These are phyloP conservation scores for Mallateleia sp. DNA, from an alignment of 2,888 invertebrate genomes.

Conservation along the genomic window DNA sequence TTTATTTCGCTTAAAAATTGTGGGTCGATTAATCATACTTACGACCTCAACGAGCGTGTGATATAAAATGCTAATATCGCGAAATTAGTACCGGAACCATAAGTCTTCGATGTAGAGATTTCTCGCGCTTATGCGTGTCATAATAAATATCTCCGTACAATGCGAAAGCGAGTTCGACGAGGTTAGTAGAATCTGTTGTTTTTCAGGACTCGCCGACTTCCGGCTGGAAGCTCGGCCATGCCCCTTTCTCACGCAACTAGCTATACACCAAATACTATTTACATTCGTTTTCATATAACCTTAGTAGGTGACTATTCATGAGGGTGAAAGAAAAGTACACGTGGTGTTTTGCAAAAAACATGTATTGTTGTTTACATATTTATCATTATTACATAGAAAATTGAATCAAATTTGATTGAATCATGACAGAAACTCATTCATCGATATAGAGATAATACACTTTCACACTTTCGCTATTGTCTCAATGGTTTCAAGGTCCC, in stretches of 20 bases:
- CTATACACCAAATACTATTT: conserved; percentile 62
- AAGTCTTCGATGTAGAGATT: conserved; percentile 77
- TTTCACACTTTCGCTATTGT: conserved; percentile 81
- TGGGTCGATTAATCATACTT: background rate
- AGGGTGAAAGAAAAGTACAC: conserved; percentile 45
- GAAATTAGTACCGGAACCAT: conserved; percentile 80
- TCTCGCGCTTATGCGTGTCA: conserved; percentile 81
- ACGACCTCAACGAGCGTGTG: no score
- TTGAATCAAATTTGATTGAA: conserved; percentile 19
- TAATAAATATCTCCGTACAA: conserved; percentile 84
- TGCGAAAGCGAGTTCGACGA: conserved; percentile 86
- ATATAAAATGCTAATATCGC: conserved; percentile 9
- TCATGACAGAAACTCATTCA: conserved; percentile 56
- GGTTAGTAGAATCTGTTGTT: conserved; percentile 72
- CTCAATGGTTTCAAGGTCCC: conserved; percentile 67
- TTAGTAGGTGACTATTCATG: conserved; percentile 43
- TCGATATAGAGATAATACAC: conserved; percentile 72
- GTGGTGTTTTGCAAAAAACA: conserved; percentile 39
- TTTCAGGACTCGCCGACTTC: conserved; percentile 81
- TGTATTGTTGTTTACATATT: conserved; percentile 59
- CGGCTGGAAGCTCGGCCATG: conserved; percentile 82
- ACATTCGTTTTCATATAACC: conserved; percentile 63
- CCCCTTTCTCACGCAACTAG: conserved; percentile 75
- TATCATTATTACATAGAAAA: conserved; percentile 50
- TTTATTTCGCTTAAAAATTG: background rate